Conservation (phyloP, 1,140 invertebrate genomes). For the Archegozetes longisetosus region DNA sequence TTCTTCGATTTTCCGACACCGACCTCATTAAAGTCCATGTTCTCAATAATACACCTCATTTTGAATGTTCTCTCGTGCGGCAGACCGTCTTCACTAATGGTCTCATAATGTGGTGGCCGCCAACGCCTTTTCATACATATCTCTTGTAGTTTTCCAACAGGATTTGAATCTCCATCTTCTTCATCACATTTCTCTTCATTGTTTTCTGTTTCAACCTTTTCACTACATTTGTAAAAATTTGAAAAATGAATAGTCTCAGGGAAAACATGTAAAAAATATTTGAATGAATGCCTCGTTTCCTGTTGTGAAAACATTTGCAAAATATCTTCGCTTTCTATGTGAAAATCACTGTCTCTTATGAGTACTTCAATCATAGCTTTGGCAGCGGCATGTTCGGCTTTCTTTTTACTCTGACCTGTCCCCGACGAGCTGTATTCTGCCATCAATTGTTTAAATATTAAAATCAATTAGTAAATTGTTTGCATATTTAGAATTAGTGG, state of each 20-base stretch:
- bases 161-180: constrained; percentile 40
- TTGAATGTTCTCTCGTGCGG: constrained; percentile 85
- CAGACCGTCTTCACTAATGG: constrained; percentile 63
- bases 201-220: background rate
- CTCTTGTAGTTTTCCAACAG: constrained; percentile 80
- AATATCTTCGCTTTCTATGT: background rate
- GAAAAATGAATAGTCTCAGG: background rate
- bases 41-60: constrained; percentile 61
- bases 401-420: constrained; percentile 85
- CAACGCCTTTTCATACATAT: constrained; percentile 86
- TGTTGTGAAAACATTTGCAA: background rate
- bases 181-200: too few species aligned
- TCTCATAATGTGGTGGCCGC: constrained; percentile 83
- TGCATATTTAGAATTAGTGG: too few species aligned
- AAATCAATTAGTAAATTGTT: too few species aligned
- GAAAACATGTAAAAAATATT: background rate
- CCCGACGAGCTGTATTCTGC: constrained; percentile 52
- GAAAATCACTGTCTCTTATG: background rate
- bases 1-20: constrained; percentile 83
- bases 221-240: background rate
- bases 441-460: constrained; percentile 11
- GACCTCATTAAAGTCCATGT: constrained; percentile 32
- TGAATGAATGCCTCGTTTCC: background rate
- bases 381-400: constrained; percentile 86
- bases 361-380: constrained; percentile 44